phyloP scores from a whole-genome alignment of 2,888 invertebrate species.

The Ophion obscuratus region DNA sequence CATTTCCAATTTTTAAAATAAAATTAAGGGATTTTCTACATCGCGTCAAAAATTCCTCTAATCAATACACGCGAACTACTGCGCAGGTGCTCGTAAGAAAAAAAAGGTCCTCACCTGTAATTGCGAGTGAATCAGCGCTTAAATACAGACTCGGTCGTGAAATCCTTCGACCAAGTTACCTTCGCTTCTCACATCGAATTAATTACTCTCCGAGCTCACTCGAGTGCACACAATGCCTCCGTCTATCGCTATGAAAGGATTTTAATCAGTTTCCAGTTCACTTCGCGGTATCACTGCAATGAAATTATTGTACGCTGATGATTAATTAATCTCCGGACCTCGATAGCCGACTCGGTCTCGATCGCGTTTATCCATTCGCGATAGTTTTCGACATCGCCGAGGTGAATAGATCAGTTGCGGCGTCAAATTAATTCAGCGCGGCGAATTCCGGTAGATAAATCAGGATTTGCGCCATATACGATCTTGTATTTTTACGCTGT shows the following conservation, averaged over 20 bases:
- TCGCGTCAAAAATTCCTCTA: background rate
- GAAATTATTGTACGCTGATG: constrained; percentile 3
- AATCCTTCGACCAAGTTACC: background rate
- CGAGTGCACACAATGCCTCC: background rate
- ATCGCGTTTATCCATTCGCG: constrained; percentile 35
- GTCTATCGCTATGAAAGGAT: constrained; percentile 8
- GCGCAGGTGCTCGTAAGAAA: background rate
- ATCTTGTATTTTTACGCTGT: background rate
- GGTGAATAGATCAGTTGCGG: constrained; percentile 10
- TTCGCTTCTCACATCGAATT: background rate
- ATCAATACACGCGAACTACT: too few species aligned
- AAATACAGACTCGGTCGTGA: background rate
- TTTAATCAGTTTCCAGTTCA: background rate
- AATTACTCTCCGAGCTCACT: background rate
- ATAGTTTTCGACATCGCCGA: constrained; percentile 13
- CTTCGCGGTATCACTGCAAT: background rate
- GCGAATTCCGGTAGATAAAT: constrained; percentile 42
- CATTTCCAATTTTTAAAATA: background rate
- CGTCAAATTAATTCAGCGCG: constrained; percentile 26
- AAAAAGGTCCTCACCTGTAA: background rate
- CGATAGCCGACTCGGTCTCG: constrained; percentile 31
- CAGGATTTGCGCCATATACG: background rate
- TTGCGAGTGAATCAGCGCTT: background rate
- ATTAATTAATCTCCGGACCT: constrained; percentile 47
- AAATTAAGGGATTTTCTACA: background rate